phyloP scores from a whole-genome alignment of 1,140 invertebrate genomes.

The Nylanderia fulva region DNA sequence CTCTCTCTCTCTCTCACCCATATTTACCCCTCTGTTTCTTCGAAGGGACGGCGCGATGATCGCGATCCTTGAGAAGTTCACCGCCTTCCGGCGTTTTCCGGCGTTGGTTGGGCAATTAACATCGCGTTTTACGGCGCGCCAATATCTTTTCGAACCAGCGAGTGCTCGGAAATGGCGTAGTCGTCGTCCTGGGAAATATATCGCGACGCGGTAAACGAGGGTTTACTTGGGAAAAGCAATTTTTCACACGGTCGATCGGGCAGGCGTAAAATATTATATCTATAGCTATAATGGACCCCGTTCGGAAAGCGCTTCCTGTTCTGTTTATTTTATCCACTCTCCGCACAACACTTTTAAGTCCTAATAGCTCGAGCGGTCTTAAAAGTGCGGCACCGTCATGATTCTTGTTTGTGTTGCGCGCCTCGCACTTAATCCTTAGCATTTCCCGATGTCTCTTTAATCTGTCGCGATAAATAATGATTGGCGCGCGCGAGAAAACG shows the following conservation, averaged over 20 bases:
- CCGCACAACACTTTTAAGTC: conserved; percentile 17
- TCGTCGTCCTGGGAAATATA: conserved; percentile 58
- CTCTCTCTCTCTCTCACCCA: neutral
- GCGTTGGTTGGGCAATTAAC: conserved; percentile 54
- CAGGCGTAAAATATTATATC: conserved; percentile 49
- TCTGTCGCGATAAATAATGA: conserved; percentile 40
- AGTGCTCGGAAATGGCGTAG: conserved; percentile 58
- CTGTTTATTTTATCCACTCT: conserved; percentile 50
- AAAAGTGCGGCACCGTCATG: neutral
- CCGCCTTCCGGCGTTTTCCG: conserved; percentile 40
- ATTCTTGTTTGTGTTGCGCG: neutral
- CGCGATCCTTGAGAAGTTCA: conserved; percentile 35
- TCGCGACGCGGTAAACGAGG: conserved; percentile 49
- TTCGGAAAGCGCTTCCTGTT: conserved; percentile 38
- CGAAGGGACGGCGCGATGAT: conserved; percentile 28
- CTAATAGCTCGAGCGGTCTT: conserved; percentile 34
- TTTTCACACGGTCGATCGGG: conserved; percentile 57
- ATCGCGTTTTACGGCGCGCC: conserved; percentile 50
- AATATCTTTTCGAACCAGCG: conserved; percentile 53
- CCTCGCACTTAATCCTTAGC: neutral
- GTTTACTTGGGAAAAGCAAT: conserved; percentile 56
- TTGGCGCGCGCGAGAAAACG: neutral
- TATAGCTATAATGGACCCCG: conserved; percentile 50
- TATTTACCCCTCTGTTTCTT: conserved; percentile 55
- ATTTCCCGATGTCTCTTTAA: neutral